Evolutionary conservation across 2,888 invertebrate genomes (phyloP).

Genomic region (Athripsodes cinereus): DNA sequence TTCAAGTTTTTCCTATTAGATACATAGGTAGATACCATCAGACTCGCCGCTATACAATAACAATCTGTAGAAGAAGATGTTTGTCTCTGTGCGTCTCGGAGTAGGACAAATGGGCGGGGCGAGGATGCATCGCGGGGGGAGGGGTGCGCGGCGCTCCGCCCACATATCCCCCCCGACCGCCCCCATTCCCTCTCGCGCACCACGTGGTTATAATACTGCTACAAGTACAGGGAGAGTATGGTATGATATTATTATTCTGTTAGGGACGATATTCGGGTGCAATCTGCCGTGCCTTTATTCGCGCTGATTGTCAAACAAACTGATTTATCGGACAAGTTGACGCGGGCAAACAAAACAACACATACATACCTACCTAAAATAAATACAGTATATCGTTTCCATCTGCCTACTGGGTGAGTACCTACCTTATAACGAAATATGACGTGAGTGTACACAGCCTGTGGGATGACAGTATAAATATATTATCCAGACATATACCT

Average conservation of each 20-base stretch:
- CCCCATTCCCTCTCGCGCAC: background rate
- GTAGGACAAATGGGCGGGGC: background rate
- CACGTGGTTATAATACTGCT: background rate
- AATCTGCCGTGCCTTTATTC: background rate
- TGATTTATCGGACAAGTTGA: background rate
- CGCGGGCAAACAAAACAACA: background rate
- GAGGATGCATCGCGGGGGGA: constrained; percentile 2
- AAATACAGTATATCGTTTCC: too few relatives aligned
- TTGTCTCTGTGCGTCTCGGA: background rate
- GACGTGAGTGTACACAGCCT: too few relatives aligned
- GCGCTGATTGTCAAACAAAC: constrained; percentile 1
- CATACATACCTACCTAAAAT: background rate
- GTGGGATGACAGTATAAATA: too few relatives aligned
- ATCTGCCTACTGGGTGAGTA: too few relatives aligned
- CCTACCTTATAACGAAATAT: too few relatives aligned
- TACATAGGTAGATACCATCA: too few relatives aligned
- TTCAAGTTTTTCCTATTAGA: too few relatives aligned
- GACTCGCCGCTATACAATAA: too few relatives aligned
- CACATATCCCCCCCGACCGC: background rate
- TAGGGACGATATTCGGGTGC: background rate
- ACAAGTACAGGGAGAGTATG: too few relatives aligned
- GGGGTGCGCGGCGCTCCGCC: background rate
- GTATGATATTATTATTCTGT: too few relatives aligned
- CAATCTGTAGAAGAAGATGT: too few relatives aligned
- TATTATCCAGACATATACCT: too few relatives aligned